Evolutionary conservation across 2,888 invertebrate species (phyloP).

Genomic region (Ennomos fuscantarius): DNA sequence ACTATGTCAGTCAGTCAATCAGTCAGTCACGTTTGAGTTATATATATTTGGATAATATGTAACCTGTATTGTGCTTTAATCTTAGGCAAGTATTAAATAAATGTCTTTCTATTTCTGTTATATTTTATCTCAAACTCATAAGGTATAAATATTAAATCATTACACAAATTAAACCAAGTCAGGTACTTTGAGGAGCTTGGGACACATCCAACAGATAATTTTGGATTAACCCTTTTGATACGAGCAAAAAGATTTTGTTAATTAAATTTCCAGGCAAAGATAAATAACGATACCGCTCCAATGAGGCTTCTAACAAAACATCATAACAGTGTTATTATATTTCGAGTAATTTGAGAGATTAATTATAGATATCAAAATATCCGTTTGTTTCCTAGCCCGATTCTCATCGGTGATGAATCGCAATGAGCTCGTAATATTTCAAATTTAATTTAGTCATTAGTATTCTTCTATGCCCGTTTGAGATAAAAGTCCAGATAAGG

Average conservation of each 20-base stretch:
- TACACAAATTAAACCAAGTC: conserved; percentile 8
- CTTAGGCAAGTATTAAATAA: too few species aligned
- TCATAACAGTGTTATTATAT: conserved; percentile 35
- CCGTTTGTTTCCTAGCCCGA: conserved; percentile 29
- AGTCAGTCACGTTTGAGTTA: too few species aligned
- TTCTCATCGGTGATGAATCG: conserved; percentile 22
- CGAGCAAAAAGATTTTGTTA: conserved; percentile 32
- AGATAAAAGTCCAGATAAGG: neutral
- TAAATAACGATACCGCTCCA: conserved; percentile 29
- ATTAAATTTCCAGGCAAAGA: conserved; percentile 31
- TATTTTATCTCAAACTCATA: too few species aligned
- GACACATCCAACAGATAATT: conserved; percentile 20
- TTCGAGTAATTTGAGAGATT: conserved; percentile 33
- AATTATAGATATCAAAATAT: conserved; percentile 38
- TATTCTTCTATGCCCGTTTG: conserved; percentile 1
- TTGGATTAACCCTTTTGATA: conserved; percentile 24
- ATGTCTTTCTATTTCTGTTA: too few species aligned
- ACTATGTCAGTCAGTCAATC: too few species aligned
- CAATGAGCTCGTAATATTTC: conserved; percentile 2
- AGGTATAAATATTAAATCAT: neutral
- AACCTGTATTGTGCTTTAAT: too few species aligned
- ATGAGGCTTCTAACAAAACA: conserved; percentile 28
- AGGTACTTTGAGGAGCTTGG: conserved; percentile 9
- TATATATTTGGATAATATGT: too few species aligned
- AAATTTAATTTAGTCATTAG: conserved; percentile 14